Evolutionary conservation across 2,113 vertebrate genomes (phyloP).

Genomic region (Theropithecus gelada): DNA sequence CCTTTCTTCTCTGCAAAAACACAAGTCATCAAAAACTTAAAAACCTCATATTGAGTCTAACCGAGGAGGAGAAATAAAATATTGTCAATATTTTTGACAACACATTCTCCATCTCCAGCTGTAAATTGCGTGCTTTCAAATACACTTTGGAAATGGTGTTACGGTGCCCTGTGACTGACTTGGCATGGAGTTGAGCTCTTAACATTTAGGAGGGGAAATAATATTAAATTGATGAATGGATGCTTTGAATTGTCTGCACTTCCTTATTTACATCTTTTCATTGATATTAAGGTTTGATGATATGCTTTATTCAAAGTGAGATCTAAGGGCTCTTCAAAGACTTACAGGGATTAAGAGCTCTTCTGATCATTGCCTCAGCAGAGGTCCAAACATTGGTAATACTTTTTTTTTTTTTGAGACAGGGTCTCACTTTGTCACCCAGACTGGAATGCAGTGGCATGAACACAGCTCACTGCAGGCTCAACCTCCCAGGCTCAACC

Average conservation of each 20-base stretch:
- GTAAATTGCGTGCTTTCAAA: not conserved
- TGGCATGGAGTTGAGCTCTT: not conserved
- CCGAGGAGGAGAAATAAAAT: not conserved
- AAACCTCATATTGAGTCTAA: not conserved
- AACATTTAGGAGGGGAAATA: not conserved
- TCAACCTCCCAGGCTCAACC: too few species aligned
- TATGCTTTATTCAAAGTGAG: not conserved
- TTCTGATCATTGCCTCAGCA: not conserved
- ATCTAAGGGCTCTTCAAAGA: not conserved
- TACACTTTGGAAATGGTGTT: not conserved
- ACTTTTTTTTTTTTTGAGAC: not conserved
- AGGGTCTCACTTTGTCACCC: too few species aligned
- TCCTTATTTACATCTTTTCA: not conserved
- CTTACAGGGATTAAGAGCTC: not conserved
- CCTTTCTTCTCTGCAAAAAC: not conserved
- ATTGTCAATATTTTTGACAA: not conserved
- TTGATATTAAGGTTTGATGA: not conserved
- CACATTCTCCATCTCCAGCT: not conserved
- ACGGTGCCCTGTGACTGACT: fast-evolving
- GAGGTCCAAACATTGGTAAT: not conserved
- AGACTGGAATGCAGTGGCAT: too few species aligned
- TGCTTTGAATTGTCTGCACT: fast-evolving
- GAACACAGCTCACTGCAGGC: too few species aligned
- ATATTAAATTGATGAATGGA: not conserved
- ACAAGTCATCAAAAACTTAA: not conserved